phyloP scores from a whole-genome alignment of 2,797 vertebrate species.

The Bovichtus diacanthus region DNA sequence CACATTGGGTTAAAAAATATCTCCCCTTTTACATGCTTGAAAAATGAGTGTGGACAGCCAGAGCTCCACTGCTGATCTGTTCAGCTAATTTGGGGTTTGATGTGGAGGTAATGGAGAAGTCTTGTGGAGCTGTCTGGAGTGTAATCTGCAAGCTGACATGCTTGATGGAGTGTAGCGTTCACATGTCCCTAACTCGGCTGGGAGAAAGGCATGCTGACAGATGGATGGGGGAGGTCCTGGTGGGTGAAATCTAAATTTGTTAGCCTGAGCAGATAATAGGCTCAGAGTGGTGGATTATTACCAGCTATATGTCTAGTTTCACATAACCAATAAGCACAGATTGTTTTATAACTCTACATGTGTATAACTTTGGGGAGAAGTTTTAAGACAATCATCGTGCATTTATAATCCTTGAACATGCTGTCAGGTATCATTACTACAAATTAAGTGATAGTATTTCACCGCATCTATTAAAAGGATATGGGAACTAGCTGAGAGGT shows the following conservation, averaged over 20 bases:
- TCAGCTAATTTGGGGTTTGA: constrained; percentile 68
- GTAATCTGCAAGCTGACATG: constrained; percentile 75
- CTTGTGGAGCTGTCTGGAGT: constrained; percentile 66
- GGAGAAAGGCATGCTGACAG: constrained; percentile 73
- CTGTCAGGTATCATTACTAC: background rate
- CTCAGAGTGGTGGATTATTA: constrained; percentile 62
- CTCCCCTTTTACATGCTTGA: constrained; percentile 27
- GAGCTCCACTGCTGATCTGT: constrained; percentile 40
- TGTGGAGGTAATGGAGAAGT: constrained; percentile 70
- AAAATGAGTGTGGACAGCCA: constrained; percentile 55
- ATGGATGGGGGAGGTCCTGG: constrained; percentile 78
- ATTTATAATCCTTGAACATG: background rate
- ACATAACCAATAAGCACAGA: background rate
- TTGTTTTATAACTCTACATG: background rate
- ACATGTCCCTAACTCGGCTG: constrained; percentile 68
- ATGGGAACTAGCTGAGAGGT: background rate
- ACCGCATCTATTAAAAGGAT: background rate
- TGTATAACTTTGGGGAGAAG: constrained; percentile 1
- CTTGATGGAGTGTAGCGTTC: constrained; percentile 80
- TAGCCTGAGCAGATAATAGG: constrained; percentile 68
- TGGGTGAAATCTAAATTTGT: constrained; percentile 79
- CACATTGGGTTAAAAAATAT: constrained; percentile 19
- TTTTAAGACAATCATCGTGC: background rate
- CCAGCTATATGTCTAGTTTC: constrained; percentile 30
- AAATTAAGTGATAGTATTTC: background rate